Percentiles rank a stretch among this genome's conserved stretches.
phyloP scores from a whole-genome alignment of 30 jellyfish, hydroid and myxozoan genomes.

The Mastigias papua region DNA sequence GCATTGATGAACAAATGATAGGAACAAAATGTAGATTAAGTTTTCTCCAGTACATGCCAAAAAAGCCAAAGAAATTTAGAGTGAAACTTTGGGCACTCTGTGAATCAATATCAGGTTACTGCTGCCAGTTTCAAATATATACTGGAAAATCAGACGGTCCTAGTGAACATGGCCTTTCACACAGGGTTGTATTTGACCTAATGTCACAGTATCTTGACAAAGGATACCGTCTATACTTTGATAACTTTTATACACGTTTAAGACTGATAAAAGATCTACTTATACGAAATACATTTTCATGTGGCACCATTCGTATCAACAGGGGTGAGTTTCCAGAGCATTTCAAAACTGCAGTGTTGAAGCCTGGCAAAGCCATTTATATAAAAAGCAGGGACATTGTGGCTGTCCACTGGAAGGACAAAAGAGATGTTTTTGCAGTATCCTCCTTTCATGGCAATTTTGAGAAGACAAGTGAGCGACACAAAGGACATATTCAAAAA shows the following conservation, averaged over 20 bases:
- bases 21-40: slow-evolving; percentile 31
- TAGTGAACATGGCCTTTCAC: slow-evolving; percentile 47
- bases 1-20: slow-evolving; percentile 51
- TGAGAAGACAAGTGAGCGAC: not conserved
- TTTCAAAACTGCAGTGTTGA: slow-evolving; percentile 19
- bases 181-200: slow-evolving; percentile 62
- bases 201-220: slow-evolving; percentile 55
- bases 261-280: slow-evolving; percentile 33
- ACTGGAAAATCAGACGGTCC: slow-evolving; percentile 49
- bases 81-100: slow-evolving; percentile 53
- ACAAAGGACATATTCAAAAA: not conserved
- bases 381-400: slow-evolving; percentile 13
- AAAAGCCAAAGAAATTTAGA: slow-evolving; percentile 41
- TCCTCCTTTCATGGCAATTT: not conserved
- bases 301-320: slow-evolving; percentile 53
- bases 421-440: slow-evolving; percentile 12
- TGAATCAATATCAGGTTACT: slow-evolving; percentile 46
- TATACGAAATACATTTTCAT: slow-evolving; percentile 32
- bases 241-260: slow-evolving; percentile 40
- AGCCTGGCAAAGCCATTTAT: slow-evolving; percentile 13
- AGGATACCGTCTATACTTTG: slow-evolving; percentile 52
- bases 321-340: slow-evolving; percentile 41
- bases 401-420: slow-evolving; percentile 54
- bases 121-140: slow-evolving; percentile 40
- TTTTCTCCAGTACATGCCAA: slow-evolving; percentile 57